These are phyloP conservation scores for Choloepus hoffmanni DNA, from an alignment of 2,113 vertebrate genomes.

Conservation along the genomic window DNA sequence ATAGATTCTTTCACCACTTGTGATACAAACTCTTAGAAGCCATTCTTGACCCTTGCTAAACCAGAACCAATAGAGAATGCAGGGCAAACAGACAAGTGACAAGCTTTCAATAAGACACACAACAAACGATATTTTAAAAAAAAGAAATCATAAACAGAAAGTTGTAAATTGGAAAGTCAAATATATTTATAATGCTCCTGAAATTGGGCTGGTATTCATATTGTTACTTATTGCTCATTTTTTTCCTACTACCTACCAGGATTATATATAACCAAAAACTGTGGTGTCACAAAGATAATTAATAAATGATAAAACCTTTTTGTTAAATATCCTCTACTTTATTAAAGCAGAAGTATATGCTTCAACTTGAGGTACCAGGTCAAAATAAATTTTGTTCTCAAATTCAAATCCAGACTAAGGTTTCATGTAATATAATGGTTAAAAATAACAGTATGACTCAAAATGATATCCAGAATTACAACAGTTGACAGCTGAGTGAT, in stretches of 20 bases:
- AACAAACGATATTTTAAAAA: background rate
- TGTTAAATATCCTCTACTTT: conserved; percentile 14
- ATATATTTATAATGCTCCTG: background rate
- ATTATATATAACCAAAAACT: conserved; percentile 1
- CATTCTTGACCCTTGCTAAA: background rate
- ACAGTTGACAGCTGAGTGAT: conserved; percentile 10
- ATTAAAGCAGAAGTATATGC: conserved; percentile 29
- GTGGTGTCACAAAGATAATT: background rate
- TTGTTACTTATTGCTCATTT: background rate
- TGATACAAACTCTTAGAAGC: background rate
- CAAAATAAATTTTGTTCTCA: conserved; percentile 55
- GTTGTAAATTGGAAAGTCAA: background rate
- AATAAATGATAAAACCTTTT: background rate
- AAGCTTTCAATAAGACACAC: background rate
- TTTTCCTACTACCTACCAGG: background rate
- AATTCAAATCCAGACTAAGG: conserved; percentile 37
- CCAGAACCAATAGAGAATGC: fast-evolving
- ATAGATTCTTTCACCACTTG: background rate
- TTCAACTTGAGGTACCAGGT: background rate
- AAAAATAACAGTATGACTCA: conserved; percentile 35
- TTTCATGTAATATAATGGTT: background rate
- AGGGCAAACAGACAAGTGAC: background rate
- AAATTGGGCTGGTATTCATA: background rate
- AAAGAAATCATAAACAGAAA: background rate
- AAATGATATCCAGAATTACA: conserved; percentile 47